Conservation (phyloP, 2,888 invertebrate genomes). For the Chrysolina haemoptera region DNA sequence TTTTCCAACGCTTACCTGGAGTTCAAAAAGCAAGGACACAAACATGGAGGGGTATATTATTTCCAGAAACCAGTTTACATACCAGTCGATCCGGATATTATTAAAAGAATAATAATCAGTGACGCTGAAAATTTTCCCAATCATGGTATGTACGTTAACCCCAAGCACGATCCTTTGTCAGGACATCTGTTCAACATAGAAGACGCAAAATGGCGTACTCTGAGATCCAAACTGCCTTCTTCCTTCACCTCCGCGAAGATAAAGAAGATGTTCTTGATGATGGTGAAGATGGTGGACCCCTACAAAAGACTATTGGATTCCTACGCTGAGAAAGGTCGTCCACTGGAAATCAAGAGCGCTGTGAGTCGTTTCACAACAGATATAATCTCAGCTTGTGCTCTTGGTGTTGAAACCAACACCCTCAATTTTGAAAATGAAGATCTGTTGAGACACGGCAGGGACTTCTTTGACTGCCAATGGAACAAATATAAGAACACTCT, state of each 20-base stretch:
- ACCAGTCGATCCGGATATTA: too few species aligned
- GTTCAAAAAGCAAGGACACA: too few species aligned
- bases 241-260: slow-evolving; percentile 57
- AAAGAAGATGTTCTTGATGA: slow-evolving; percentile 62
- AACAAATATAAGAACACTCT: slow-evolving; percentile 48
- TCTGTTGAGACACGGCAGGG: slow-evolving; percentile 63
- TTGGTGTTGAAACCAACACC: slow-evolving; percentile 75
- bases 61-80: not conserved
- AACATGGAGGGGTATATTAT: too few species aligned
- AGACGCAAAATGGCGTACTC: too few species aligned
- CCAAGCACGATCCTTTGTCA: too few species aligned
- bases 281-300: slow-evolving; percentile 50
- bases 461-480: slow-evolving; percentile 56
- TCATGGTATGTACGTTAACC: too few species aligned
- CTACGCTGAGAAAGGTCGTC: slow-evolving; percentile 28
- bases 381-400: slow-evolving; percentile 74
- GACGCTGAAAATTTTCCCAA: too few species aligned
- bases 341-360: slow-evolving; percentile 43
- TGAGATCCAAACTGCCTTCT: too few species aligned
- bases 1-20: slow-evolving; percentile 45
- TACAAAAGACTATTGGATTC: slow-evolving; percentile 38
- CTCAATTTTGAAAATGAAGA: slow-evolving; percentile 70
- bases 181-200: too few species aligned
- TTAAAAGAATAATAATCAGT: too few species aligned
- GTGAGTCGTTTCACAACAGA: slow-evolving; percentile 71